A percentile compares a stretch with the other conserved stretches of the same genome.
phyloP scores from a whole-genome alignment of 2,113 vertebrate genomes.

The Peucedramus taeniatus region DNA sequence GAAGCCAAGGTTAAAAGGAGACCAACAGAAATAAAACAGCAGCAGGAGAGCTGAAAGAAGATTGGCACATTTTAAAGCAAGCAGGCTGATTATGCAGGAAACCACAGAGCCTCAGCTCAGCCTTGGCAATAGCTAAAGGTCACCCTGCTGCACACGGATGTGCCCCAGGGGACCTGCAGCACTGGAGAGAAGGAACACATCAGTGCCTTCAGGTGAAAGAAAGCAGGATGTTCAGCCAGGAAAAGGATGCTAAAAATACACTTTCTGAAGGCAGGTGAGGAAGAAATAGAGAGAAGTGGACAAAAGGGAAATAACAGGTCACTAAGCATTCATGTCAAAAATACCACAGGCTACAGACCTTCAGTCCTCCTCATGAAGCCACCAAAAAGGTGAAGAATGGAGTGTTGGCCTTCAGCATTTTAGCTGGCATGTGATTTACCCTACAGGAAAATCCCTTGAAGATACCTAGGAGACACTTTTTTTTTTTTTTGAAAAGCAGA shows the following conservation, averaged over 20 bases:
- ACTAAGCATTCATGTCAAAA: neutral
- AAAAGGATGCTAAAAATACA: neutral
- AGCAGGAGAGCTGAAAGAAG: neutral
- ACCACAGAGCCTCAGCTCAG: neutral
- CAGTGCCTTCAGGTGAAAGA: neutral
- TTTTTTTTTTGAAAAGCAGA: neutral
- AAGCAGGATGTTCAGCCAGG: neutral
- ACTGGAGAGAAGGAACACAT: neutral
- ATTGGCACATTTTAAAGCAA: constrained; percentile 7
- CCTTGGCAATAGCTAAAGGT: neutral
- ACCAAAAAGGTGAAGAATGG: neutral
- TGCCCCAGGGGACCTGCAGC: neutral
- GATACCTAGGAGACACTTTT: neutral
- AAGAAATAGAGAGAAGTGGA: neutral
- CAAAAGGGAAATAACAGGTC: neutral
- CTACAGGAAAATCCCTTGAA: neutral
- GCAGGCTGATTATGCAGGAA: neutral
- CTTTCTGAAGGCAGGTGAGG: neutral
- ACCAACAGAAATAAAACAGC: constrained; percentile 25
- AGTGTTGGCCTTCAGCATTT: neutral
- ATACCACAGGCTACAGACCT: neutral
- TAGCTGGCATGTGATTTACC: neutral
- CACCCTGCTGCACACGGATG: neutral
- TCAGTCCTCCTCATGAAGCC: neutral
- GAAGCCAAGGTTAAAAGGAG: constrained; percentile 48